Base-by-base conservation (phyloP, 2,888 invertebrate species). In the Caprella mutica region DNA sequence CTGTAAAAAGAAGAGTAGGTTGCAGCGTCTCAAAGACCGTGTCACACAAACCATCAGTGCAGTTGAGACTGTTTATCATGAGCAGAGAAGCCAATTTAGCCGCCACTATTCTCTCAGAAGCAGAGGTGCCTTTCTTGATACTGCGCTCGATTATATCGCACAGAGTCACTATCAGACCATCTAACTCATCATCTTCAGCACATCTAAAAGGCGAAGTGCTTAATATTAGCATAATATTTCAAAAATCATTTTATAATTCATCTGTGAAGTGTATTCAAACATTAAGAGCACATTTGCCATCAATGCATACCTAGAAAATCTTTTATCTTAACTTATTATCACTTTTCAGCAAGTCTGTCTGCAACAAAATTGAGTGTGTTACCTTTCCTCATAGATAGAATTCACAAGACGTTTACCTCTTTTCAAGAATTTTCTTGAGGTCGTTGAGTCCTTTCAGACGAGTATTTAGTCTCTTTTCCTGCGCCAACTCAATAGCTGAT, bases 81-180 rank as follows among this genome's bases (percentile, higher is more conserved):
- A 94, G 72, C 23, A 93, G 72, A 0, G 86, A 83, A 1, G 86
- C 84, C 43, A 93, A 73, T 51, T 82, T 81, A 0, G 91, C 90
- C 0, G 91, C 92, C 17, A 84, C 81, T 0, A 80, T 80, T 70
- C 84, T 84, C 73, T 96, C 96, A 1, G 81, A 81, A 3, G 84
- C 84, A n/a, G 19, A 21, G 40, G 84, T 81, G 0, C 93, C 92
- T 56, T 88, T 83, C 63, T 86, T 83, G 69, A 96, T 74, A 55
- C 88, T 83, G 43, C 83, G 80, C 68, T 90, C 84, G 54, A 92
- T 77, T 61, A 84, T 80, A 72, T 94, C 93, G 30, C 84, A 80
- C 21, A 96, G 76, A 1, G 88, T 60, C 48, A 48, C 48, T n/a
- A 55, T 55, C 40, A 57, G 46, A 26, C 60, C 35, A 23, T 63